Evolutionary conservation across 2,888 invertebrate species (phyloP), one percentile per base, ranked within the genome.

Genomic region (Eristalis tenax): DNA sequence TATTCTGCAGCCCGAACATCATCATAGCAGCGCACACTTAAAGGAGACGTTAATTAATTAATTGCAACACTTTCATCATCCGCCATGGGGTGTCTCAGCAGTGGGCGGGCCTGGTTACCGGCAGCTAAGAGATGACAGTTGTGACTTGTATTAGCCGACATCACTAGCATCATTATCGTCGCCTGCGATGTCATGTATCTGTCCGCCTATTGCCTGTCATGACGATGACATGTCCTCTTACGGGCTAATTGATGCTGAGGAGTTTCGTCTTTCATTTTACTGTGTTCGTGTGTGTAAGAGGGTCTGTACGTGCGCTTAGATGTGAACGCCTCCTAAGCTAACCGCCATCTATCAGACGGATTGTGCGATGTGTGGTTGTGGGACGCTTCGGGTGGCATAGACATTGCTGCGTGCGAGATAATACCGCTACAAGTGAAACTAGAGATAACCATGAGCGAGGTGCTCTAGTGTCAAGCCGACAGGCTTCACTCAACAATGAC

Each of bases 41-140:
- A 83, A 87, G 66, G 75, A 83, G 79, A 87, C 87, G 78, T 83
- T 87, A 87, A 87, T 87, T 83, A 87, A 79, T 87, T 87, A 87
- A 87, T 79, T 87, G 87, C 79, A 79, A 76, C 79, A 83, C 83
- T 87, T 87, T 87, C 81, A 69, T 86, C 63, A 78, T 78, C 64
- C 69, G 64, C 75, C 78, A 82, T 74, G 81, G 81, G 85, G 81
- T 69, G 75, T 40, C 81, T 40, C 70, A 65, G 40, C 40, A 77
- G 35, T 28, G 56, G 10, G 57, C 32, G 26, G 23, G 40, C 13
- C 61, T 57, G 23, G 71, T 10, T 43, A 50, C 11, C 22, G 26
- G 40, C 2, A 65, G 15, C 23, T 35, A 18, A 50, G 18, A n/a
- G 50, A 40, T 69, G 69, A 26, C 66, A 50, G 50, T 28, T 28